These are phyloP conservation scores for Erythrolamprus reginae DNA, from an alignment of 2,113 vertebrate species.

Conservation along the genomic window DNA sequence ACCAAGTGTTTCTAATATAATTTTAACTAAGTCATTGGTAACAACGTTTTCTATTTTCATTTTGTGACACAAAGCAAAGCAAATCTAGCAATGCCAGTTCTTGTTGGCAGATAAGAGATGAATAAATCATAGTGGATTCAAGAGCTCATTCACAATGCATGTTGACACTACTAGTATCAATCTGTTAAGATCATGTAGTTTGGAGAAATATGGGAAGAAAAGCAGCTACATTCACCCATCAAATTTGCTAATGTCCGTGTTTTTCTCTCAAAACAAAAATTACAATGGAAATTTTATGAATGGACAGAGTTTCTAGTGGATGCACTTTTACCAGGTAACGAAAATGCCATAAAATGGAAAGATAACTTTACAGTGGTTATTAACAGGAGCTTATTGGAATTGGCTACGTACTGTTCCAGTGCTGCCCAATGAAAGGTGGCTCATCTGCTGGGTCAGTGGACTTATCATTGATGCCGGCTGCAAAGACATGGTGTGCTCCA, in stretches of 20 bases:
- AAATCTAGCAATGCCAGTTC: neutral
- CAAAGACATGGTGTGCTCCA: conserved; percentile 97
- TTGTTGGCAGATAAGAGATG: neutral
- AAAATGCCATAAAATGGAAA: neutral
- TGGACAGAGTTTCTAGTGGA: neutral
- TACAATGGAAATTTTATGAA: neutral
- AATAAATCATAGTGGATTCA: neutral
- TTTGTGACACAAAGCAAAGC: no score
- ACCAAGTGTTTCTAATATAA: neutral
- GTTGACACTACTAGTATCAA: neutral
- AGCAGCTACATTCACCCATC: neutral
- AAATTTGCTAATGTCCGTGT: neutral
- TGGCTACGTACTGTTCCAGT: conserved; percentile 84
- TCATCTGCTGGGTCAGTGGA: conserved; percentile 95
- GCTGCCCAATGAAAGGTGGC: conserved; percentile 90
- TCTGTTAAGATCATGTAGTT: neutral
- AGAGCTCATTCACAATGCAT: neutral
- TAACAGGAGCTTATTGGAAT: conserved; percentile 37
- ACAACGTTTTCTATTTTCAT: neutral
- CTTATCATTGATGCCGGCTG: conserved; percentile 91
- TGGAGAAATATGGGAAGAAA: neutral
- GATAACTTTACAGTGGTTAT: neutral
- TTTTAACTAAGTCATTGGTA: neutral
- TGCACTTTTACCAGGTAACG: neutral
- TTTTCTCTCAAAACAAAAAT: neutral